phyloP scores from a whole-genome alignment of 2,888 invertebrate species.

The Plagodis dolabraria region DNA sequence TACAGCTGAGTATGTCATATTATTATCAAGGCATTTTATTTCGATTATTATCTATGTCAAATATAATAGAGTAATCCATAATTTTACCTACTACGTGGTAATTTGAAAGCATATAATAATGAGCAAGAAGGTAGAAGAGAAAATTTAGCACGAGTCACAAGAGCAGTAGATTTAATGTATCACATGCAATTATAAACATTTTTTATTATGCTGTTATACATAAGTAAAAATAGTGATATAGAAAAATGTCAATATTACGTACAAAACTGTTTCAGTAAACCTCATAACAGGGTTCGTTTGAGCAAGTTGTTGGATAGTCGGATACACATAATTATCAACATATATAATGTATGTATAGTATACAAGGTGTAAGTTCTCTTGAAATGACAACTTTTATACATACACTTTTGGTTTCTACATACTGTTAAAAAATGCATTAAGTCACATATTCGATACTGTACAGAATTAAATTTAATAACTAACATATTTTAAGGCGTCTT shows the following conservation, averaged over 20 bases:
- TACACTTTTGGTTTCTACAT: too few species aligned
- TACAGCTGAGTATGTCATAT: conserved; percentile 2
- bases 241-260: too few species aligned
- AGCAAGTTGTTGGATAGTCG: conserved; percentile 18
- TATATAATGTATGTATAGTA: conserved; percentile 5
- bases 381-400: background rate
- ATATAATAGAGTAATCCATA: background rate
- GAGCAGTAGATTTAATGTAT: background rate
- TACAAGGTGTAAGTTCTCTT: conserved; percentile 2
- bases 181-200: too few species aligned
- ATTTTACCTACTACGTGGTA: conserved; percentile 1
- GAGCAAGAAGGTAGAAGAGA: conserved; percentile 12
- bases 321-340: conserved; percentile 5
- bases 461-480: too few species aligned
- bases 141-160: conserved; percentile 12
- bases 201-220: too few species aligned
- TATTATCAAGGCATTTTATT: conserved; percentile 11
- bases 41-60: conserved; percentile 2
- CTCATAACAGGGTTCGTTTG: conserved; percentile 5
- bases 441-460: too few species aligned
- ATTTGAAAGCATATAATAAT: conserved; percentile 10
- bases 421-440: too few species aligned
- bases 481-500: too few species aligned
- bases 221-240: too few species aligned
- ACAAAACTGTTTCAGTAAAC: too few species aligned